A percentile compares a stretch with the other conserved stretches of the same genome.
Evolutionary conservation across 2,888 invertebrate genomes (phyloP).

Genomic region (Lithosia quadra): DNA sequence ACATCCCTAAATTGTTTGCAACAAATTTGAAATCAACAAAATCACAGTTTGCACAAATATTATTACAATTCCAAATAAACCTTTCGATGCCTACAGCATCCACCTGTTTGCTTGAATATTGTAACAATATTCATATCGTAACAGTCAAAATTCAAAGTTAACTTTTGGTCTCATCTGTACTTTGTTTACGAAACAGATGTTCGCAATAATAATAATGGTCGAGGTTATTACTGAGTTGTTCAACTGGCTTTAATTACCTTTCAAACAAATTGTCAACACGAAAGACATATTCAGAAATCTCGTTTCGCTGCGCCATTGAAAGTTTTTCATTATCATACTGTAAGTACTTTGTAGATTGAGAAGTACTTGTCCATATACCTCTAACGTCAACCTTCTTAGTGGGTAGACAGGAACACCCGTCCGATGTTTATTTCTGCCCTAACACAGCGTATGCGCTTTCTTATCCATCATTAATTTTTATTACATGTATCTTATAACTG

Average conservation of each 20-base stretch:
- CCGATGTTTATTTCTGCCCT: too few relatives aligned
- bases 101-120: background rate
- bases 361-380: background rate
- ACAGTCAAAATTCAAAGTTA: slow-evolving; percentile 7
- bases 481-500: background rate
- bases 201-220: slow-evolving; percentile 21
- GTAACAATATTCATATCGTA: background rate
- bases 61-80: background rate
- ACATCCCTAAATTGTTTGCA: background rate
- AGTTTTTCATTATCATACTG: background rate
- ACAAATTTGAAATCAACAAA: background rate
- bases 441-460: too few relatives aligned
- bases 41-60: background rate
- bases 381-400: background rate
- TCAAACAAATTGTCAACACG: slow-evolving; percentile 25
- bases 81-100: background rate
- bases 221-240: slow-evolving; percentile 27
- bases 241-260: slow-evolving; percentile 41
- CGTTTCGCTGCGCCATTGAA: background rate
- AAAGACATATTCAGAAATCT: slow-evolving; percentile 10
- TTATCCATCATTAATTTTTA: too few relatives aligned
- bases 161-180: slow-evolving; percentile 9
- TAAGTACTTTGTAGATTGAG: background rate
- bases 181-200: slow-evolving; percentile 33
- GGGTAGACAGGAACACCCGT: background rate